A percentile compares a stretch with the other conserved stretches of the same genome.
Conservation (phyloP, 2,888 invertebrate species). For the Mythimna pallens region DNA sequence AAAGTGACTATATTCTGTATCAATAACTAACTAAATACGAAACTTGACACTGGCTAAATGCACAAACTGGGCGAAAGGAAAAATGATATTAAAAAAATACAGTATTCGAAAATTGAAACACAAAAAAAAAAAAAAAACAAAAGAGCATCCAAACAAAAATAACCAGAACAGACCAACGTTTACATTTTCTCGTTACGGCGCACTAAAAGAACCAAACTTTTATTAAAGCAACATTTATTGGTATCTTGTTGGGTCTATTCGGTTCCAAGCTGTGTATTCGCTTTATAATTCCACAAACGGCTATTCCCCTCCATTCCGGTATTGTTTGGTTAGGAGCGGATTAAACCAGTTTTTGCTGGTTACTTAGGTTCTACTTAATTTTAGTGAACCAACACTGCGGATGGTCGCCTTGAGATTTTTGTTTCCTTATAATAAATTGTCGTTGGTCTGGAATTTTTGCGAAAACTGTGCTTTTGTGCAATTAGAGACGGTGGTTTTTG, state of each 20-base stretch:
- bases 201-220: conserved; percentile 55
- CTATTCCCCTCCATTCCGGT: conserved; percentile 67
- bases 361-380: conserved; percentile 69
- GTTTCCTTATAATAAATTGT: conserved; percentile 49
- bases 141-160: conserved; percentile 20
- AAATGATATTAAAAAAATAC: neutral
- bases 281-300: conserved; percentile 67
- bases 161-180: conserved; percentile 40
- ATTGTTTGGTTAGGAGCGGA: conserved; percentile 75
- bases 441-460: conserved; percentile 36
- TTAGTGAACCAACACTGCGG: conserved; percentile 65
- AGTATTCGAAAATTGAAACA: conserved; percentile 7
- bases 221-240: conserved; percentile 62
- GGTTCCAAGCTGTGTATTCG: conserved; percentile 57
- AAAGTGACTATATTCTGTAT: too few relatives aligned
- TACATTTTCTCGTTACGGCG: conserved; percentile 43
- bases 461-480: conserved; percentile 29
- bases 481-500: conserved; percentile 23
- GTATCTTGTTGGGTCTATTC: conserved; percentile 61
- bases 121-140: conserved; percentile 26
- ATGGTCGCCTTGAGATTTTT: conserved; percentile 63
- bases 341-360: conserved; percentile 70
- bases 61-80: too few relatives aligned
- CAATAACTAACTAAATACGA: too few relatives aligned
- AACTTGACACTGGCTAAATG: too few relatives aligned